A percentile compares a stretch with the other conserved stretches of the same genome.
Evolutionary conservation across 2,888 invertebrate genomes (phyloP).

Genomic region (Aleiodes leptofemur): DNA sequence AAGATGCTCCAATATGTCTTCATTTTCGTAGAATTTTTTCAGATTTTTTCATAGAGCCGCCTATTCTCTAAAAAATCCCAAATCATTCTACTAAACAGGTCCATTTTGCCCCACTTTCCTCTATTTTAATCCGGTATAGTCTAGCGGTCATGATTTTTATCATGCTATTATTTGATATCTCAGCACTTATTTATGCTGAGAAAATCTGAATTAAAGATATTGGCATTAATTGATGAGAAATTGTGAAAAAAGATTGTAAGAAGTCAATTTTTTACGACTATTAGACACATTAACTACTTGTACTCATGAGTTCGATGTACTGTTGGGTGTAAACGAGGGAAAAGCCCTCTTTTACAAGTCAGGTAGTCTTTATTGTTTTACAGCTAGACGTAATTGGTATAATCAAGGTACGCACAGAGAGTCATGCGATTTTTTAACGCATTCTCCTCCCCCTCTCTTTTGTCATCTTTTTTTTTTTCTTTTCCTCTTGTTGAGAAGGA

Average conservation of each 20-base stretch:
- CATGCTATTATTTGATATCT: too few relatives aligned
- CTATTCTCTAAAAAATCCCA: too few relatives aligned
- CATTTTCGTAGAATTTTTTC: too few relatives aligned
- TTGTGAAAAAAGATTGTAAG: neutral
- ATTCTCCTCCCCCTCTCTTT: conserved; percentile 22
- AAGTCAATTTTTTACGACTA: conserved; percentile 9
- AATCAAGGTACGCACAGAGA: conserved; percentile 48
- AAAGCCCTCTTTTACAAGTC: conserved; percentile 11
- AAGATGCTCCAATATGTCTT: too few relatives aligned
- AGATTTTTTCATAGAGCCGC: too few relatives aligned
- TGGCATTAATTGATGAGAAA: too few relatives aligned
- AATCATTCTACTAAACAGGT: too few relatives aligned
- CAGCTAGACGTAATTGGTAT: conserved; percentile 54
- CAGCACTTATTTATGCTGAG: too few relatives aligned
- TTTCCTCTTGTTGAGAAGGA: neutral
- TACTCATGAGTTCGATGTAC: conserved; percentile 46
- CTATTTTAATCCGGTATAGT: too few relatives aligned
- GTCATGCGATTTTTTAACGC: conserved; percentile 43
- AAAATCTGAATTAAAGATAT: too few relatives aligned
- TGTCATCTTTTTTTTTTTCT: conserved; percentile 36
- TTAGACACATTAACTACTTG: neutral
- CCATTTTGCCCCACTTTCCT: too few relatives aligned
- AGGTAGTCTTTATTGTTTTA: conserved; percentile 52
- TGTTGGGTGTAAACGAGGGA: conserved; percentile 44
- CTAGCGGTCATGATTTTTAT: too few relatives aligned